These are phyloP conservation scores for Botrylloides violaceus DNA, from an alignment of 23 tunicate species.

Conservation along the genomic window DNA sequence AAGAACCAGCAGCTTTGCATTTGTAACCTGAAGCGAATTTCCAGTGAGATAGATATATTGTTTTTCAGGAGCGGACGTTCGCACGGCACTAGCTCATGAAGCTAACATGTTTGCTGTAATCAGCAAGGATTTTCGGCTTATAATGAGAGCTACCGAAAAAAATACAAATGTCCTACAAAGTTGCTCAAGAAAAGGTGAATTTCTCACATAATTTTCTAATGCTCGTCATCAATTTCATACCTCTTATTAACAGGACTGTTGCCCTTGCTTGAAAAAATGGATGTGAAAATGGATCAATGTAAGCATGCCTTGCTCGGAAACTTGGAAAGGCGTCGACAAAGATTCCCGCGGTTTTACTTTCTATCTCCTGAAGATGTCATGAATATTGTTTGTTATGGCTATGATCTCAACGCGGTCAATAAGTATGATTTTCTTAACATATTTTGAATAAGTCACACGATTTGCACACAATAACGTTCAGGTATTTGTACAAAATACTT, in stretches of 20 bases:
- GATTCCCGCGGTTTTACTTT: constrained; percentile 83
- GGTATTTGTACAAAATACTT: constrained; percentile 66
- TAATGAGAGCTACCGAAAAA: constrained; percentile 91
- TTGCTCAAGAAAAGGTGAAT: constrained; percentile 86
- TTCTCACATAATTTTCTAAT: neutral
- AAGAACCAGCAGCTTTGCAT: neutral
- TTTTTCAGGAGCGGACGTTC: constrained; percentile 67
- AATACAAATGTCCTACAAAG: constrained; percentile 88
- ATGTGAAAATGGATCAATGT: constrained; percentile 77
- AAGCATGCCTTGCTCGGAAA: constrained; percentile 92
- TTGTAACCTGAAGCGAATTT: neutral
- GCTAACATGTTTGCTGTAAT: constrained; percentile 95
- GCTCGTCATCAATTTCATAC: neutral
- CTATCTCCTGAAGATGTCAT: constrained; percentile 92
- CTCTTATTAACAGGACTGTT: constrained; percentile 31
- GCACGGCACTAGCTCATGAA: constrained; percentile 86
- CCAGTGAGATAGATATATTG: neutral
- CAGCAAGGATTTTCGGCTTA: constrained; percentile 80
- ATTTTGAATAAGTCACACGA: too few relatives aligned
- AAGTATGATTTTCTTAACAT: too few relatives aligned
- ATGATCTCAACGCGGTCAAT: constrained; percentile 80
- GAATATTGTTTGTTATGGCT: constrained; percentile 83
- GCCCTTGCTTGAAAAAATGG: constrained; percentile 93
- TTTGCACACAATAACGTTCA: constrained; percentile 8
- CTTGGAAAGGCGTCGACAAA: constrained; percentile 77